Base-by-base conservation (phyloP, 2,888 invertebrate species). In the Agrochola circellaris region DNA sequence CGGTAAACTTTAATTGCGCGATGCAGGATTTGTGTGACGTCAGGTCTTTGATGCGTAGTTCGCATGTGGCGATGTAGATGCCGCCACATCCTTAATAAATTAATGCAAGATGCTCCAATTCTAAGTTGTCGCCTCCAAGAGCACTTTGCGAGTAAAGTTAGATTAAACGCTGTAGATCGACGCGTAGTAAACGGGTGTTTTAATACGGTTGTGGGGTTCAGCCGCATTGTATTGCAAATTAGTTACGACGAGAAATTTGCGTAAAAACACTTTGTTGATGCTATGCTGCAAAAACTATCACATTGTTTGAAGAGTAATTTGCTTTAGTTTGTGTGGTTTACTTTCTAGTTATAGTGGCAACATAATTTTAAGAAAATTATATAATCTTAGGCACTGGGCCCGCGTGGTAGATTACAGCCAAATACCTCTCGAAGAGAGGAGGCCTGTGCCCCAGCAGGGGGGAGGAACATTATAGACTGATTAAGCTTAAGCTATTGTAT, bases 81-180 rank as follows among this genome's bases (percentile, higher is more conserved):
- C 34, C 34, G 2, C 4, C 34, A 34, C 34, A 34, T 34, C 7
- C 38, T 85, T 89, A 89, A 90, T 92, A 91, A 90, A 93, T 93
- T 92, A 91, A 92, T 90, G 91, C 90, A 89, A 90, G 90, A 88
- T 87, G 86, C 82, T 83, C 84, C 83, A 82, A 83, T 87, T 88
- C 89, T 87, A 92, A 94, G 90, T 92, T 91, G 90, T 91, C 88
- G 91, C 91, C 87, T 89, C 90, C 84, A 86, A 93, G 92, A 93
- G 91, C 93, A 92, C 92, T 94, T 91, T 91, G 91, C 88, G 89
- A 91, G 90, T 86, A 92, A 95, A 96, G 93, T 95, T 96, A 95
- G 94, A 96, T 96, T 95, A 94, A 94, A 95, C 91, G 93, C 86
- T 91, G 92, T 91, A 94, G 92, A 94, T 93, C 93, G 94, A 93